These are phyloP conservation scores for Ramphastos sulfuratus DNA, from an alignment of 2,113 vertebrate genomes.

Conservation along the genomic window DNA sequence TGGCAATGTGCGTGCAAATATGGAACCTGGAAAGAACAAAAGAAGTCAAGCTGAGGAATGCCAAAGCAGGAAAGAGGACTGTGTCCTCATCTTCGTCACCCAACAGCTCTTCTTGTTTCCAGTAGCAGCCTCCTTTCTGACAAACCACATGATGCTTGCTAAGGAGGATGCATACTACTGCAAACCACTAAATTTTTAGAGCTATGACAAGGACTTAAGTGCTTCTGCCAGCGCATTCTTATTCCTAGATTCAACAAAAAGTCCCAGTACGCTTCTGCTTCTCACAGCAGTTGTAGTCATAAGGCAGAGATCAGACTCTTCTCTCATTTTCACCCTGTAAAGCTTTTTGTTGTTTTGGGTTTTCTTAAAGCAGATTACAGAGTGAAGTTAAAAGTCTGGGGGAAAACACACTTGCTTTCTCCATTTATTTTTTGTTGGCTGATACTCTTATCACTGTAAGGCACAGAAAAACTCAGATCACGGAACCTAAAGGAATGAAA, in stretches of 20 bases:
- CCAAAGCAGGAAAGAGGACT: background rate
- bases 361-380: background rate
- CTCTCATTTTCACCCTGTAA: background rate
- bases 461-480: background rate
- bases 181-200: background rate
- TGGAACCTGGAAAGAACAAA: background rate
- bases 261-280: background rate
- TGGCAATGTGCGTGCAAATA: background rate
- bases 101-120: background rate
- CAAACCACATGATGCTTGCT: background rate
- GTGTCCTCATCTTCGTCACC: background rate
- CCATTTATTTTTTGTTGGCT: background rate
- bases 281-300: background rate
- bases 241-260: background rate
- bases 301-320: background rate
- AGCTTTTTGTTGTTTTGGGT: background rate
- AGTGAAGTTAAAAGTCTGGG: background rate
- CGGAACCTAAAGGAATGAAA: background rate
- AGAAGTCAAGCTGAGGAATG: constrained; percentile 40
- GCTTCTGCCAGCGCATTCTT: background rate
- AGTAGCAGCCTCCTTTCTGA: constrained; percentile 29
- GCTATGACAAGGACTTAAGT: background rate
- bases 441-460: background rate
- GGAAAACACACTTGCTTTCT: background rate
- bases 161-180: background rate